Conservation (phyloP, 1,140 invertebrate genomes). For the Aphidius ervi region DNA sequence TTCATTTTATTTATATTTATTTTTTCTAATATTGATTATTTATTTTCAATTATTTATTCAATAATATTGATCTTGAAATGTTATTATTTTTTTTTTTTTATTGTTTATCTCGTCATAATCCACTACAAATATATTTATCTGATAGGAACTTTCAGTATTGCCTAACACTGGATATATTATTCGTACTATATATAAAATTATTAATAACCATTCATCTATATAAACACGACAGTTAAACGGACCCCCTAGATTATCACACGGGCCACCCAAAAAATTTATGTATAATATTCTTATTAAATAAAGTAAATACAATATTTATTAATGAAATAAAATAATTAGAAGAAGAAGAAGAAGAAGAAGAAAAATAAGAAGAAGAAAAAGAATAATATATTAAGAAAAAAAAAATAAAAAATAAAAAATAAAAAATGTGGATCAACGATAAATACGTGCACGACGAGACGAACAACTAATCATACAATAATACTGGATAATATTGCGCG, state of each 20-base stretch:
- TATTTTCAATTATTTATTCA: slow-evolving; percentile 16
- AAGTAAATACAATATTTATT: too few species aligned
- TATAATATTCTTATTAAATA: too few species aligned
- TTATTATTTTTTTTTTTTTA: slow-evolving; percentile 7
- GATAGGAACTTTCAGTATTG: slow-evolving; percentile 55
- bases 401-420: neutral
- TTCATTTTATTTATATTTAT: slow-evolving; percentile 8
- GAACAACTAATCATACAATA: slow-evolving; percentile 13
- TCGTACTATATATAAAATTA: slow-evolving; percentile 38
- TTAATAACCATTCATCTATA: slow-evolving; percentile 19
- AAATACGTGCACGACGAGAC: slow-evolving; percentile 11
- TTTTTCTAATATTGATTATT: slow-evolving; percentile 14
- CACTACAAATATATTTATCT: slow-evolving; percentile 47
- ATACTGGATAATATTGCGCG: slow-evolving; percentile 12
- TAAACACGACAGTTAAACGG: slow-evolving; percentile 34
- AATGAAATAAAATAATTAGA: too few species aligned
- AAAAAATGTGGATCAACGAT: slow-evolving; percentile 1
- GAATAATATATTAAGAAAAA: slow-evolving; percentile 11
- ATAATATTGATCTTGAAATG: slow-evolving; percentile 27
- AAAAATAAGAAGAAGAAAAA: neutral
- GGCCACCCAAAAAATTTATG: slow-evolving; percentile 31
- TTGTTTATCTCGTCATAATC: slow-evolving; percentile 16
- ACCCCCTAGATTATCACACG: slow-evolving; percentile 51
- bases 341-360: too few species aligned
- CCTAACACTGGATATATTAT: slow-evolving; percentile 51